Evolutionary conservation across 2,888 invertebrate species (phyloP).

Genomic region (Acleris literana): DNA sequence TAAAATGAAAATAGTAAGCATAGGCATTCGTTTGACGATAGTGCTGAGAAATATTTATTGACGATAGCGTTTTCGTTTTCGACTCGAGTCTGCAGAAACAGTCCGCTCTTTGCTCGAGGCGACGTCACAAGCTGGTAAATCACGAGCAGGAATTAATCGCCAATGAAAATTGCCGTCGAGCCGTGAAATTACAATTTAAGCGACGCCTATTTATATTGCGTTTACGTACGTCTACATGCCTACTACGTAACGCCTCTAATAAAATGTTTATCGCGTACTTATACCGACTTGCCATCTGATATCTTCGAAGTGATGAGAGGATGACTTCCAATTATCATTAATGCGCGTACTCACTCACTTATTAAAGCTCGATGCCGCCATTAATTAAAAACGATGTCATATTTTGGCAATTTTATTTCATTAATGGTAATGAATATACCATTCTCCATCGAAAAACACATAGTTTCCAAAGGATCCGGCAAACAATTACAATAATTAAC

Average conservation of each 20-base stretch:
- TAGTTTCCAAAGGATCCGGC: background rate
- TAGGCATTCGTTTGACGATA: background rate
- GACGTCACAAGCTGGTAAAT: conserved; percentile 58
- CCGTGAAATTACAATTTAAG: conserved; percentile 81
- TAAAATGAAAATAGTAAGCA: too few species aligned
- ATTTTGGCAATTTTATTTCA: background rate
- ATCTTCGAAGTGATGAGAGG: conserved; percentile 6
- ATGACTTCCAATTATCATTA: background rate
- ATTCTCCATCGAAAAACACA: background rate
- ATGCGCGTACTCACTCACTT: background rate
- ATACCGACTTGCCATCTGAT: conserved; percentile 25
- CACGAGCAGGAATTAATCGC: conserved; percentile 75
- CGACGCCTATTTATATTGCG: conserved; percentile 67
- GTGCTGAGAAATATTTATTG: background rate
- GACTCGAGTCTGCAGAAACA: conserved; percentile 40
- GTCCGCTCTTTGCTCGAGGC: conserved; percentile 50
- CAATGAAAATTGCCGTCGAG: conserved; percentile 76
- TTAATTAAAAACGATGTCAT: background rate
- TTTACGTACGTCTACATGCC: conserved; percentile 43
- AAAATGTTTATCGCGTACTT: conserved; percentile 30
- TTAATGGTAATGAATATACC: background rate
- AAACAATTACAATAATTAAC: conserved; percentile 11
- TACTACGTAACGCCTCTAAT: conserved; percentile 20
- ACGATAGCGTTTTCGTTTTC: background rate
- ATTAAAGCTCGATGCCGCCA: background rate